Conservation (phyloP, 2,113 vertebrate species). For the Anhinga anhinga region DNA sequence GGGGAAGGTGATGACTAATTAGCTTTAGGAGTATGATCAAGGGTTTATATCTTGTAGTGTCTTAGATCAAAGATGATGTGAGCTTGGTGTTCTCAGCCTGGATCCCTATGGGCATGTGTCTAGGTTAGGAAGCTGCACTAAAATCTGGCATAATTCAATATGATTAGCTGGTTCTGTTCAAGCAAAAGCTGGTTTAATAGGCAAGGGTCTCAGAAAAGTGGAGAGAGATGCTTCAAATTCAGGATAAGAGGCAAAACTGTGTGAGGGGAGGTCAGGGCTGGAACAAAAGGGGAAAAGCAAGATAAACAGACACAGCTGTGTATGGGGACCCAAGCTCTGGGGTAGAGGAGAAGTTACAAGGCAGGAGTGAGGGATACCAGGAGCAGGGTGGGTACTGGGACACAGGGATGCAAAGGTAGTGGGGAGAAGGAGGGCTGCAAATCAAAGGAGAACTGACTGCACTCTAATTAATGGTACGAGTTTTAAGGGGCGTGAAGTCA, state of each 20-base stretch:
- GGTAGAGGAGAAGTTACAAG: neutral
- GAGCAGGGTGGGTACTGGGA: neutral
- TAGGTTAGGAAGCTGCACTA: conserved; percentile 6
- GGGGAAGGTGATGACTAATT: conserved; percentile 45
- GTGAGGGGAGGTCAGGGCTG: neutral
- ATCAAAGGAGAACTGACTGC: neutral
- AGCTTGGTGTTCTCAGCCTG: conserved; percentile 21
- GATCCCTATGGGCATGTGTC: conserved; percentile 3
- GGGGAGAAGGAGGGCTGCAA: neutral
- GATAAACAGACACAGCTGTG: neutral
- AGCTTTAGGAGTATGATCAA: conserved; percentile 45
- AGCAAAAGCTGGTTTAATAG: conserved; percentile 17
- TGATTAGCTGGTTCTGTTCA: conserved; percentile 21
- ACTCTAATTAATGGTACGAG: neutral
- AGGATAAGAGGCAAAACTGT: neutral
- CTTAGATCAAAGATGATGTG: conserved; percentile 52
- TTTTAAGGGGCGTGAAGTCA: conserved; percentile 4
- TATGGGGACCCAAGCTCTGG: neutral
- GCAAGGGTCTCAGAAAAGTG: neutral
- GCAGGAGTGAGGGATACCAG: neutral
- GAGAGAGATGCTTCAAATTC: neutral
- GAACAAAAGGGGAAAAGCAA: neutral
- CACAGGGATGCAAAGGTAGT: neutral
- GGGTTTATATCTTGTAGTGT: conserved; percentile 14
- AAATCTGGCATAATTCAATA: conserved; percentile 47